These are phyloP conservation scores for Tanytarsus gracilentus DNA, from an alignment of 2,888 invertebrate species.

Conservation along the genomic window DNA sequence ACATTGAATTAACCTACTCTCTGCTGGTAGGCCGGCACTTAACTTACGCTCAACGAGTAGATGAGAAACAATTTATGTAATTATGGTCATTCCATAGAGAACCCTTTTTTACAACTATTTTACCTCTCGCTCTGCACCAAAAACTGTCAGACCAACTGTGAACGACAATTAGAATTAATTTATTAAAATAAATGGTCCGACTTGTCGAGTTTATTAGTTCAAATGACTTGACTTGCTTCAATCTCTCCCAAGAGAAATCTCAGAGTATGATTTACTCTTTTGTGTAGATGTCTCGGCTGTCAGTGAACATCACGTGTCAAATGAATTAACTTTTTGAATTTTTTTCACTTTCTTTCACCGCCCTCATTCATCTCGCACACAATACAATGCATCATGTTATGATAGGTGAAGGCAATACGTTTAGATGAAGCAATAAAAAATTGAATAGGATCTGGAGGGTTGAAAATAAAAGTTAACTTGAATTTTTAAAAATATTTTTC, in stretches of 20 bases:
- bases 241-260: constrained; percentile 3
- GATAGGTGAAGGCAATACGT: too few relatives aligned
- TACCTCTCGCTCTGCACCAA: background rate
- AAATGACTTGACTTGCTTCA: background rate
- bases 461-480: too few relatives aligned
- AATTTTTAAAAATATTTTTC: too few relatives aligned
- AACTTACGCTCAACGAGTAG: background rate
- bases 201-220: constrained; percentile 2
- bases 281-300: background rate
- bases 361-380: background rate
- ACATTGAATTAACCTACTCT: background rate
- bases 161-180: constrained; percentile 6
- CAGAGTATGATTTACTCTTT: background rate
- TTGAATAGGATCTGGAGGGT: too few relatives aligned
- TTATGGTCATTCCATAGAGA: background rate
- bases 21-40: background rate
- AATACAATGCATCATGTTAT: too few relatives aligned
- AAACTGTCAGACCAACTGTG: background rate
- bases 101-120: background rate
- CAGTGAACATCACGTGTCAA: constrained; percentile 17
- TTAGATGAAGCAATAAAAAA: too few relatives aligned
- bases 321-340: constrained; percentile 21
- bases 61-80: background rate
- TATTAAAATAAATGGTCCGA: background rate
- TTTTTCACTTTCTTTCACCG: background rate